Base-by-base conservation (phyloP, 2,888 invertebrate genomes). In the Automeris io region DNA sequence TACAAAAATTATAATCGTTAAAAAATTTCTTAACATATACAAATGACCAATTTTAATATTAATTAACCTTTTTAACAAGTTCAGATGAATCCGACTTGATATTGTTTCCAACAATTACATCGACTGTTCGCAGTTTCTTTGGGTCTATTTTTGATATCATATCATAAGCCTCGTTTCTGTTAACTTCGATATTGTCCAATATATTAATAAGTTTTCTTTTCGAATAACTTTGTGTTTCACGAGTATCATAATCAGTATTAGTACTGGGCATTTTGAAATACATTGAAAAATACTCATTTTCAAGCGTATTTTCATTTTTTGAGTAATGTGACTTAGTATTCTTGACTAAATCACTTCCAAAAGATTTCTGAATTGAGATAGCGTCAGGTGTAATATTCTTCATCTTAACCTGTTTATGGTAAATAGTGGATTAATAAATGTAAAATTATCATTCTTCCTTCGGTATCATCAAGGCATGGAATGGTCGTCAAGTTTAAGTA, bases 161-260 rank as follows among this genome's bases (percentile, higher is more conserved):
- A 32, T 69, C 57, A 26, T 59, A 56, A 11, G 70, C 59, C 35
- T 76, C 65, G 19, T 50, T 55, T 29, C 57, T 59, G 51, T 72
- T 57, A 19, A 85, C 52, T 33, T 66, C 63, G 2, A 81, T 47
- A 46, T 83, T 75, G 45, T 81, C 71, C 25, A 86, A 49, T 40
- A 86, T 77, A 42, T 80, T 71, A 16, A 86, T 80, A 7, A 83
- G 52, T 53, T 81, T 83, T 33, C 58, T 74, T 16, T 68, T 66
- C 1, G 78, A 66, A 49, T 58, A 78, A 40, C 61, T 66, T 22
- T 60, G 51, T 1, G 45, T 22, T 43, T 59, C 56, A 16, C 43
- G 33, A 13, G 11, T 24, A 36, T 42, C 39, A 7, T 42, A 24
- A 1, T 42, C 39, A 32, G 37, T 41, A n/a, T n/a, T n/a, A 2